Evolutionary conservation across 2,888 invertebrate species (phyloP), one percentile per base, ranked within the genome.

Genomic region (Arge pagana): DNA sequence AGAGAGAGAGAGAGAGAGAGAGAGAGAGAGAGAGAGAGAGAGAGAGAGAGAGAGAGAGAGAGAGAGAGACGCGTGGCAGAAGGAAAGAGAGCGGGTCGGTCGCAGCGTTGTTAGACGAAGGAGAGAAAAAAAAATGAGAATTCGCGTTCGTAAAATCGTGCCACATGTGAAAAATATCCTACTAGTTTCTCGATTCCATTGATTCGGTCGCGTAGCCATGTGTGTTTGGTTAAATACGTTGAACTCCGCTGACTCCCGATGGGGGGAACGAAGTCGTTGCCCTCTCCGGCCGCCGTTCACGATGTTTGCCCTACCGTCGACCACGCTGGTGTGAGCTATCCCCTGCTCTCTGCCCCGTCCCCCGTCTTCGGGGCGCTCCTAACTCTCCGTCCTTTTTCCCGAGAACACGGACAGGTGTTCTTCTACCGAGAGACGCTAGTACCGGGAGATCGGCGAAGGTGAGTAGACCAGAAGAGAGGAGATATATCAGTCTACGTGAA

Each of bases 401-500:
- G 33, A 11, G 28, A 8, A 23, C 23, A 26, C 45, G 35, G 45
- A 45, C 45, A 45, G 45, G 45, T 45, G 45, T 35, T 45, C 45
- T n/a, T n/a, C n/a, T n/a, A n/a, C 42, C 23, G 45, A 18, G 33
- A 35, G 35, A 21, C 33, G 31, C 23, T 33, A 45, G 59, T 58
- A 61, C 60, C 63, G 67, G 70, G 70, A 68, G 71, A 63, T 63
- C 63, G 68, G 64, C 68, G 62, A 63, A 69, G 71, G 67, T 72
- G 72, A 74, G 73, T 72, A 71, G 73, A 73, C 73, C 71, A 69
- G 71, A n/a, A n/a, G n/a, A n/a, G n/a, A n/a, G n/a, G n/a, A n/a
- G n/a, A n/a, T n/a, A 74, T 72, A 76, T 75, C 74, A 76, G 74
- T 75, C 72, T 69, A 69, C 68, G 65, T 70, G 70, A 73, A 70